Evolutionary conservation across 2,888 invertebrate species (phyloP).

Genomic region (Synergus gifuensis): DNA sequence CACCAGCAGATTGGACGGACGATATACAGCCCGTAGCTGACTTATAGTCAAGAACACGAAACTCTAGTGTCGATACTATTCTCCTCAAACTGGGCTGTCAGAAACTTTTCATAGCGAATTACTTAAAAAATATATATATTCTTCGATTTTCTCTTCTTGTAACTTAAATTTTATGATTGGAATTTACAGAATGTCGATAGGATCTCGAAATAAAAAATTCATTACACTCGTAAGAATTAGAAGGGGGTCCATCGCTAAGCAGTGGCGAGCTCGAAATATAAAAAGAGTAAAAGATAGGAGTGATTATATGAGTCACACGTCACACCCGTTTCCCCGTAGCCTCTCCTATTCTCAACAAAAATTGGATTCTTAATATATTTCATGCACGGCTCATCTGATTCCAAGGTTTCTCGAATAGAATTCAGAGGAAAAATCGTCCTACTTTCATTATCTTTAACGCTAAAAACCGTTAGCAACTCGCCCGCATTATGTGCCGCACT

Average conservation of each 20-base stretch:
- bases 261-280: constrained; percentile 1
- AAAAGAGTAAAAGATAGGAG: background rate
- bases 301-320: background rate
- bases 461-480: constrained; percentile 50
- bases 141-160: background rate
- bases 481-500: constrained; percentile 47
- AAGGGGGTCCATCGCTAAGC: background rate
- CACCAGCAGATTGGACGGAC: constrained; percentile 76
- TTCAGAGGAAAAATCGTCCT: constrained; percentile 48
- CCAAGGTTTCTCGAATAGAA: constrained; percentile 53
- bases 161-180: background rate
- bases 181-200: background rate
- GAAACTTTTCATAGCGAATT: background rate
- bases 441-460: constrained; percentile 53
- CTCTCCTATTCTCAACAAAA: constrained; percentile 51
- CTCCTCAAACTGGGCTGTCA: constrained; percentile 17
- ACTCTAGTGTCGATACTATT: constrained; percentile 61
- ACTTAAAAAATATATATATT: background rate
- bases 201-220: background rate
- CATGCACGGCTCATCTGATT: constrained; percentile 52
- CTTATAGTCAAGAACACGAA: constrained; percentile 60
- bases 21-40: constrained; percentile 73
- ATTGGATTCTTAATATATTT: constrained; percentile 31
- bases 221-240: background rate
- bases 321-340: constrained; percentile 39